Evolutionary conservation across 2,888 invertebrate species (phyloP), one percentile per base, ranked within the genome.

Genomic region (Gymnosoma rotundatum): DNA sequence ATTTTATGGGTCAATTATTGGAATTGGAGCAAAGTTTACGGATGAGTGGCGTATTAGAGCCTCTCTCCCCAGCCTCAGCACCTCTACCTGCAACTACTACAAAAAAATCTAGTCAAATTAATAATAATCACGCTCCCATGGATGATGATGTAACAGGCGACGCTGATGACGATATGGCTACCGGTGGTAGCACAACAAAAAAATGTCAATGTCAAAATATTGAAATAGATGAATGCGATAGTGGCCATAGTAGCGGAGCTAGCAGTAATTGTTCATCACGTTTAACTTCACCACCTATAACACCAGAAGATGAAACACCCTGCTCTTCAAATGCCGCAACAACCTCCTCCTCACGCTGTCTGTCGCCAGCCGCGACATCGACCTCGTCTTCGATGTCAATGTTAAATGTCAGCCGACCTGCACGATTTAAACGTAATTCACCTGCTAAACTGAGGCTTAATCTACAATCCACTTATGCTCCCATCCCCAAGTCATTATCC

Each of bases 1-100:
- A 98, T 91, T 98, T 98, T 93, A 96, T 98, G 94, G 96, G 95
- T 20, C 98, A 98, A 93, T 93, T 98, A 87, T 93, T 96, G 88
- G 97, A 98, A 91, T 93, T 96, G 89, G 97, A 97, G 91, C 95
- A 96, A 90, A 94, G 93, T 88, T 92, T 96, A 87, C 93, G 94
- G 75, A 93, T 92, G 72, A 90, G 91, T 80, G 92, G 92, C 36
- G 88, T 89, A 25, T 86, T 92, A 73, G 88, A 88, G 32, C 92
- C 91, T 18, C 78, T 88, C 38, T 87, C 90, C 36, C 86, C 89
- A 52, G 86, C 84, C 42, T 75, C 88, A 4, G 74, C 32, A 32
- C 7, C 32, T 42, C 21, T 78, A 69, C 78, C 86, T n/a, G 75
- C 66, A 60, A 66, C 70, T 20, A 50, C 69, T 52, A 64, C 82